These are phyloP conservation scores for Macrostomum lignano DNA, from an alignment of 1,140 invertebrate species.

Conservation along the genomic window DNA sequence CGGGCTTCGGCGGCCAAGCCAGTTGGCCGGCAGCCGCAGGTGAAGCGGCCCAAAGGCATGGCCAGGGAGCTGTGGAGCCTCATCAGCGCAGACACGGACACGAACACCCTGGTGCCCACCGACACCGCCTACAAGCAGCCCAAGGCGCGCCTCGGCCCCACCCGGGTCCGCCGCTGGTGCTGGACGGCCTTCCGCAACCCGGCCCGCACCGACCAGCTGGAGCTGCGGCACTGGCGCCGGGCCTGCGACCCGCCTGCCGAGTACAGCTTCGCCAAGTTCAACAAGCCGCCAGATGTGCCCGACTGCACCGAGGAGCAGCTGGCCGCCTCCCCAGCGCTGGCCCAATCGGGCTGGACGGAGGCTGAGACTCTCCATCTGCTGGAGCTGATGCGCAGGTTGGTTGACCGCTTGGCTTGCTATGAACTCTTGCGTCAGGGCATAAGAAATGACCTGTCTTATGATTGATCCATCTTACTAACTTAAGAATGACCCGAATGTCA, in stretches of 20 bases:
- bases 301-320: conserved; percentile 3
- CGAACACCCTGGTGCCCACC: too few species aligned
- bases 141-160: conserved; percentile 59
- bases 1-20: too few species aligned
- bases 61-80: conserved; percentile 78
- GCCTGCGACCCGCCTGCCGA: conserved; percentile 42
- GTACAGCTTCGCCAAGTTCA: conserved; percentile 89
- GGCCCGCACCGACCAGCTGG: conserved; percentile 57
- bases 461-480: too few species aligned
- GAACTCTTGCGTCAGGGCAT: too few species aligned
- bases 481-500: too few species aligned
- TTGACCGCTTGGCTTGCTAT: too few species aligned
- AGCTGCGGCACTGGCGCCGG: conserved; percentile 58
- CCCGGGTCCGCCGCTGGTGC: conserved; percentile 73
- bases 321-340: not conserved
- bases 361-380: conserved; percentile 80
- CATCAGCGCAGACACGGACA: too few species aligned
- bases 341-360: conserved; percentile 54
- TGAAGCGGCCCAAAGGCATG: conserved; percentile 74
- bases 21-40: conserved; percentile 6
- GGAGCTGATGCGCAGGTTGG: conserved; percentile 48
- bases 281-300: conserved; percentile 38
- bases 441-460: too few species aligned
- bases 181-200: conserved; percentile 89
- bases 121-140: conserved; percentile 35